Conservation (phyloP, 2,888 invertebrate species). For the Drosophila atroscutellata region DNA sequence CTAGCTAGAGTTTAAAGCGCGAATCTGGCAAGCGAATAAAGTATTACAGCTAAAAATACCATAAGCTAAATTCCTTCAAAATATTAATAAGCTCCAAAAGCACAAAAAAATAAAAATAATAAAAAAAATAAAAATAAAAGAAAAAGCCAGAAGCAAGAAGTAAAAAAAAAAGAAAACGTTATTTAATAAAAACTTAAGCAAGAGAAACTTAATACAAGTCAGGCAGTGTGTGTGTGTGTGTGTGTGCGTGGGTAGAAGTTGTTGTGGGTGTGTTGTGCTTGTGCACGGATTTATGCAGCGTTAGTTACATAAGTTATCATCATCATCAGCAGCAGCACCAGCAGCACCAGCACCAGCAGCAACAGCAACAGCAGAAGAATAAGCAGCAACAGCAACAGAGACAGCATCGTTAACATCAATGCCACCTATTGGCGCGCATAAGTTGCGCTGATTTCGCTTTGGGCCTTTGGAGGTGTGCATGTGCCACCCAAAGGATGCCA, state of each 20-base stretch:
- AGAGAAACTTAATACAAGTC: constrained; percentile 36
- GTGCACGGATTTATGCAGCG: constrained; percentile 77
- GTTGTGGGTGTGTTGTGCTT: constrained; percentile 24
- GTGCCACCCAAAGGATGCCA: constrained; percentile 27
- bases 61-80: constrained; percentile 28
- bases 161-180: constrained; percentile 44
- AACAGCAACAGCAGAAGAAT: constrained; percentile 22
- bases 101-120: background rate
- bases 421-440: constrained; percentile 51
- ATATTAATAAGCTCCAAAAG: constrained; percentile 25
- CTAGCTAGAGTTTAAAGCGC: constrained; percentile 49
- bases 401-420: constrained; percentile 49
- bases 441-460: constrained; percentile 37
- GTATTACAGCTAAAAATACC: constrained; percentile 14
- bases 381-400: constrained; percentile 35
- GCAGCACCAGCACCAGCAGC: constrained; percentile 45
- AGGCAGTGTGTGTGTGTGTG: background rate
- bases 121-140: background rate
- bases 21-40: constrained; percentile 19
- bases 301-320: constrained; percentile 78
- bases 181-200: constrained; percentile 63
- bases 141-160: constrained; percentile 4
- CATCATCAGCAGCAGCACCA: constrained; percentile 58
- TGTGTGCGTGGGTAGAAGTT: constrained; percentile 7
- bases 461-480: constrained; percentile 15